Base-by-base conservation (phyloP, 2,113 vertebrate genomes). In the Pseudorhombus dupliciocellatus region DNA sequence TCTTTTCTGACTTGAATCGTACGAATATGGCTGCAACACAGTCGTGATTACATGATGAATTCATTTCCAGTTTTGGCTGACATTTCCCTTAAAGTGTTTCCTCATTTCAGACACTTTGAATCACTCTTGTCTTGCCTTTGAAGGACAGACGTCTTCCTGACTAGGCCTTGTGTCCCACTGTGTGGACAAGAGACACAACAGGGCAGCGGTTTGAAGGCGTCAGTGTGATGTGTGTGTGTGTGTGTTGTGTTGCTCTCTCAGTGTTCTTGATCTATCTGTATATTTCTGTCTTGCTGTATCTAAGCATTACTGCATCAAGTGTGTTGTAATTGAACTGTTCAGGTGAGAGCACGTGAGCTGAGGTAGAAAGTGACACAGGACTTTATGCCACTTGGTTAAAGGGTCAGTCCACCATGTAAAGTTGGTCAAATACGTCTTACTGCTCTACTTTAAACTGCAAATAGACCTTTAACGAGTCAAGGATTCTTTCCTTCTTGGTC, bases 51-150 rank as follows among this genome's bases (percentile, higher is more conserved):
- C 9, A 37, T 37, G 12, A 37, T 37, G 34, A 37, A 11, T 37
- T 9, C 10, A 12, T 11, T 37, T 2, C 12, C 34, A 37, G 10
- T 37, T 12, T 12, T 12, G 34, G 9, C 2, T 3, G 11, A 37
- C 10, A 9, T 37, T 11, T 37, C 34, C 34, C 34, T 37, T 37
- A 11, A 37, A 12, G 34, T 22, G 25, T 57, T 60, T 58, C 55
- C 28, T 50, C 3, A 7, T 26, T 71, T 48, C n/a, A 61, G 65
- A 60, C 69, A 67, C 25, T 76, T 78, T 37, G 60, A 55, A 18
- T 42, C 31, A 28, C 20, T 15, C 12, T 22, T 34, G 24, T 34
- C 15, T 50, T 58, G 53, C 26, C 25, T 77, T 66, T 53, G 12
- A 48, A 31, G 5, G 26, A 10, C 14, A 24, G 46, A 7, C 9